These are phyloP conservation scores for Lepidurus couesii DNA, from an alignment of 1,140 invertebrate genomes.

Conservation along the genomic window DNA sequence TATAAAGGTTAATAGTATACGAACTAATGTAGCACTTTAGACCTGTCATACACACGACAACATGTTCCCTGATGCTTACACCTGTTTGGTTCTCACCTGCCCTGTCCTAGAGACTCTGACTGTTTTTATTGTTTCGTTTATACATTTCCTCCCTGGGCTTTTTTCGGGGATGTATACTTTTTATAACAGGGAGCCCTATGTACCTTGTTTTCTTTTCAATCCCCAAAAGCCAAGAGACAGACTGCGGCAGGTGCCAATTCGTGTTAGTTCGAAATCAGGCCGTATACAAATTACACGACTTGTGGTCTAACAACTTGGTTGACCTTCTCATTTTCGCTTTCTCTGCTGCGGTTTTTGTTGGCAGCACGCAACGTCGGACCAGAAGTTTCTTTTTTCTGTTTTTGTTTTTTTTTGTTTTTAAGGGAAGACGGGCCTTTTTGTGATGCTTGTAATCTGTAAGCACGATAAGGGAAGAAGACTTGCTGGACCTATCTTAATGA, in stretches of 20 bases:
- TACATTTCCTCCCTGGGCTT: too few relatives aligned
- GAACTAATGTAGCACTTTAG: too few relatives aligned
- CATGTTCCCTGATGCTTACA: too few relatives aligned
- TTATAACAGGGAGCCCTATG: too few relatives aligned
- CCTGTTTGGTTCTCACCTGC: too few relatives aligned
- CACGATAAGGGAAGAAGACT: not conserved
- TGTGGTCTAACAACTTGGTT: not conserved
- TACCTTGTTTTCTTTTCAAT: not conserved
- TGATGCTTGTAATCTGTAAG: not conserved
- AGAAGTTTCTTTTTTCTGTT: not conserved
- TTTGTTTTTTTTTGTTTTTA: not conserved
- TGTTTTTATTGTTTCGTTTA: too few relatives aligned
- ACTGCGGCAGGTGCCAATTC: slow-evolving; percentile 11
- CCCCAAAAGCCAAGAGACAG: not conserved
- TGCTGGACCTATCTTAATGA: not conserved
- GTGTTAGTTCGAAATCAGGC: not conserved
- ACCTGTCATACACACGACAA: too few relatives aligned
- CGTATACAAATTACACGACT: not conserved
- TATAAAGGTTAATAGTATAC: not conserved
- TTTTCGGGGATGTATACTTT: too few relatives aligned
- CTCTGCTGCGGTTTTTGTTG: not conserved
- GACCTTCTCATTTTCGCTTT: slow-evolving; percentile 15
- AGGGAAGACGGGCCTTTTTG: not conserved
- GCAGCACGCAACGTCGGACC: not conserved
- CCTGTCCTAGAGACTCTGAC: too few relatives aligned